phyloP scores from a whole-genome alignment of 2,797 vertebrate species.

The Halcyon badia region DNA sequence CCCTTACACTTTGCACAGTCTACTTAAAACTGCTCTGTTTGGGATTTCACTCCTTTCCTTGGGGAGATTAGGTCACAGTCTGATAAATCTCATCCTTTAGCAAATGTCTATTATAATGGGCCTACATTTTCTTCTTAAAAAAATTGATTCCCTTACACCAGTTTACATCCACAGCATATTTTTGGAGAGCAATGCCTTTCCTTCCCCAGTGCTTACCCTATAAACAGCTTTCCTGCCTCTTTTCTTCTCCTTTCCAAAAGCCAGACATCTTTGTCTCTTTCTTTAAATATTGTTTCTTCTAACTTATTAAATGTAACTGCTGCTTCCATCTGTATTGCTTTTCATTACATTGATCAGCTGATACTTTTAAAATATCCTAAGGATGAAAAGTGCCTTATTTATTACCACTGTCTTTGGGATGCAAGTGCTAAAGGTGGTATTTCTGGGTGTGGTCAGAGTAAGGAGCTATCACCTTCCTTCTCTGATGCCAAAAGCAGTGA shows the following conservation, averaged over 20 bases:
- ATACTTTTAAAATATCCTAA: background rate
- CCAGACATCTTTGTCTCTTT: background rate
- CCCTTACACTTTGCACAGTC: background rate
- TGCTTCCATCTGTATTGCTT: background rate
- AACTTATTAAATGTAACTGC: background rate
- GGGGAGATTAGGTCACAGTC: constrained; percentile 56
- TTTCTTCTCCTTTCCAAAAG: background rate
- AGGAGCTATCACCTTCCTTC: background rate
- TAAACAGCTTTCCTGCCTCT: constrained; percentile 33
- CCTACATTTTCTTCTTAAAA: constrained; percentile 33
- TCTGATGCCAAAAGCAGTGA: background rate
- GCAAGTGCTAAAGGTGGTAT: background rate
- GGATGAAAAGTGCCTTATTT: background rate
- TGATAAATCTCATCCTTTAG: constrained; percentile 56
- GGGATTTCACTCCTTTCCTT: constrained; percentile 35
- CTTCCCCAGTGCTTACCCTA: background rate
- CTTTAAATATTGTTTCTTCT: background rate
- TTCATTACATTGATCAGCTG: background rate
- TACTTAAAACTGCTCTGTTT: background rate
- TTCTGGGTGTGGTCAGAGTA: background rate
- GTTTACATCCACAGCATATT: background rate
- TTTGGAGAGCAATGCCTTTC: constrained; percentile 27
- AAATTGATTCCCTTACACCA: constrained; percentile 34
- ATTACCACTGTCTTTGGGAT: background rate
- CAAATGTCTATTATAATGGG: background rate